phyloP scores from a whole-genome alignment of 1,140 invertebrate genomes.

The Achroia grisella region DNA sequence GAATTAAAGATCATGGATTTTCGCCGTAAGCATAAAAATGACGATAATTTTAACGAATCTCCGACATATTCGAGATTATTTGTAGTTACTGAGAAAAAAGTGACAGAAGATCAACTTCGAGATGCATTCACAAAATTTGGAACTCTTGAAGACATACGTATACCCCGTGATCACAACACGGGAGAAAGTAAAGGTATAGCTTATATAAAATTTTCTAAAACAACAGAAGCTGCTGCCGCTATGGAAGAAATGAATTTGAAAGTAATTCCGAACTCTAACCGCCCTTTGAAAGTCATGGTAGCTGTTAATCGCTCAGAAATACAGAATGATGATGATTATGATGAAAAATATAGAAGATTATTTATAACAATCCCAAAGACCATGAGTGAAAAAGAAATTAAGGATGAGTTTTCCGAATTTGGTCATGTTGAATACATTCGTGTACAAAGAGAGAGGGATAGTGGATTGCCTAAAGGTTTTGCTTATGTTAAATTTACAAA shows the following conservation, averaged over 20 bases:
- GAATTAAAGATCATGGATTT: constrained; percentile 23
- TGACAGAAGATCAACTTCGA: constrained; percentile 86
- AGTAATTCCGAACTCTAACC: constrained; percentile 79
- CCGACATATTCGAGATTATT: constrained; percentile 78
- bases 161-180: constrained; percentile 88
- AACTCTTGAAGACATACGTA: constrained; percentile 91
- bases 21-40: constrained; percentile 16
- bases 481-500: constrained; percentile 91
- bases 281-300: constrained; percentile 92
- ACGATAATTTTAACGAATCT: constrained; percentile 26
- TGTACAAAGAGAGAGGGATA: constrained; percentile 87
- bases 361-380: constrained; percentile 91
- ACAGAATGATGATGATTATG: constrained; percentile 87
- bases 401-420: constrained; percentile 86
- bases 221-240: constrained; percentile 87
- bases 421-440: constrained; percentile 88
- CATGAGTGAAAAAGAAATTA: constrained; percentile 85
- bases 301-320: constrained; percentile 81
- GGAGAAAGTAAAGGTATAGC: constrained; percentile 89
- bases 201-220: constrained; percentile 90
- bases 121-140: constrained; percentile 88
- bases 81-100: constrained; percentile 86
- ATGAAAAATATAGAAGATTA: constrained; percentile 79
- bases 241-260: constrained; percentile 91
- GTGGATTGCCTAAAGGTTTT: constrained; percentile 90